Conservation (phyloP, 2,888 invertebrate genomes). For the Phrixothrix hirtus region DNA sequence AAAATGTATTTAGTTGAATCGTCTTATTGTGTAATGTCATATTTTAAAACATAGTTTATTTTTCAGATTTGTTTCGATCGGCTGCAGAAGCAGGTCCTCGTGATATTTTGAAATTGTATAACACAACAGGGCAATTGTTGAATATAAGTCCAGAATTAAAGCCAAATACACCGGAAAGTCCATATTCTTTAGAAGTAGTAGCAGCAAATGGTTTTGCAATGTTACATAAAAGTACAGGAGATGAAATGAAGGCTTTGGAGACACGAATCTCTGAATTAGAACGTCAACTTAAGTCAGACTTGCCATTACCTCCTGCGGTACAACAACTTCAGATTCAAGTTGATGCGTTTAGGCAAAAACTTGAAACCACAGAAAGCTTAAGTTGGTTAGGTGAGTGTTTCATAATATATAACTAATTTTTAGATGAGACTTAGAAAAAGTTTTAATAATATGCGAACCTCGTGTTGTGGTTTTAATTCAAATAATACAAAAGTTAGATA, state of each 20-base stretch:
- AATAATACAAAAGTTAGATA: too few species aligned
- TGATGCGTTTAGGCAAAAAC: constrained; percentile 62
- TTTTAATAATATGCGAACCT: too few species aligned
- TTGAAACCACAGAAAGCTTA: constrained; percentile 65
- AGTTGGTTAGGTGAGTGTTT: constrained; percentile 64
- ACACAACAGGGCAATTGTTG: constrained; percentile 63
- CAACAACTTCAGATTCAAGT: constrained; percentile 64
- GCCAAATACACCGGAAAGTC: constrained; percentile 61
- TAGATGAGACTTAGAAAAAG: too few species aligned
- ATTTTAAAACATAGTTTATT: too few species aligned
- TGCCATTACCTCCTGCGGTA: constrained; percentile 60
- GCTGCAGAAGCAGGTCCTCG: constrained; percentile 69
- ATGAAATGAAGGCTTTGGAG: constrained; percentile 62
- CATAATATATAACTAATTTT: too few species aligned
- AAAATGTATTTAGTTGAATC: too few species aligned
- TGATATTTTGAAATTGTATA: constrained; percentile 68
- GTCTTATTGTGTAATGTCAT: too few species aligned
- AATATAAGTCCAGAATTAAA: constrained; percentile 65
- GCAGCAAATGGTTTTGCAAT: constrained; percentile 54
- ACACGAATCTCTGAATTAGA: constrained; percentile 63
- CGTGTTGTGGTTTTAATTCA: too few species aligned
- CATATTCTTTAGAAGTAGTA: constrained; percentile 57
- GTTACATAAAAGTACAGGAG: constrained; percentile 54
- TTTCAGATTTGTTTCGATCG: constrained; percentile 67
- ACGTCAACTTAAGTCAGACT: constrained; percentile 60